phyloP scores from a whole-genome alignment of 2,113 vertebrate genomes.

The Podilymbus podiceps region DNA sequence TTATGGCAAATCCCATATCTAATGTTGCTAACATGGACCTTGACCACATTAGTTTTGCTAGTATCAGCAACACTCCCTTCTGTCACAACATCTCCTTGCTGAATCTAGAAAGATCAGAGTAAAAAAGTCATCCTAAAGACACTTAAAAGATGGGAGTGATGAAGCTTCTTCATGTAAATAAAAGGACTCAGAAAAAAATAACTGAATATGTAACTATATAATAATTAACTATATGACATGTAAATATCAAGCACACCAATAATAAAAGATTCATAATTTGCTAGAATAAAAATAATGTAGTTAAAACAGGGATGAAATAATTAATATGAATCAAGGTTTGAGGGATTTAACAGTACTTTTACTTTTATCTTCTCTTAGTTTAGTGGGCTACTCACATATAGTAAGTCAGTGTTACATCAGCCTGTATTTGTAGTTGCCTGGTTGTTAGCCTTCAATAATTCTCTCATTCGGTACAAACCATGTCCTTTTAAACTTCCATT shows the following conservation, averaged over 20 bases:
- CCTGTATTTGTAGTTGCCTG: not conserved
- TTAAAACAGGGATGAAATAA: not conserved
- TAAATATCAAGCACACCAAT: not conserved
- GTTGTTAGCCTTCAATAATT: not conserved
- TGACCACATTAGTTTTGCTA: not conserved
- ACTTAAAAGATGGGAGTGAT: not conserved
- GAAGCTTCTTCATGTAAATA: not conserved
- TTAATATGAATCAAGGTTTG: not conserved
- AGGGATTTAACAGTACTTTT: not conserved
- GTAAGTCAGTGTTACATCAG: not conserved
- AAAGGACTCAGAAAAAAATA: not conserved
- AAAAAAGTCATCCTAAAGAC: not conserved
- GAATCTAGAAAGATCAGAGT: not conserved
- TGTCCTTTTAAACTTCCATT: not conserved
- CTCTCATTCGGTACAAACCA: not conserved
- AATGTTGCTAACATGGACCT: not conserved
- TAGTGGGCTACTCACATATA: not conserved
- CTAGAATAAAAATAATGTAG: not conserved
- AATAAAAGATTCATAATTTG: not conserved
- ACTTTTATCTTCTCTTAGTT: not conserved
- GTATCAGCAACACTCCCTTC: not conserved
- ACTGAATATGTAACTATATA: not conserved
- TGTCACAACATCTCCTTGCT: not conserved
- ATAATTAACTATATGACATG: not conserved
- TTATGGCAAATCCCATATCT: not conserved